Evolutionary conservation across 2,113 vertebrate species (phyloP).

Genomic region (Hippocampus barbouri): DNA sequence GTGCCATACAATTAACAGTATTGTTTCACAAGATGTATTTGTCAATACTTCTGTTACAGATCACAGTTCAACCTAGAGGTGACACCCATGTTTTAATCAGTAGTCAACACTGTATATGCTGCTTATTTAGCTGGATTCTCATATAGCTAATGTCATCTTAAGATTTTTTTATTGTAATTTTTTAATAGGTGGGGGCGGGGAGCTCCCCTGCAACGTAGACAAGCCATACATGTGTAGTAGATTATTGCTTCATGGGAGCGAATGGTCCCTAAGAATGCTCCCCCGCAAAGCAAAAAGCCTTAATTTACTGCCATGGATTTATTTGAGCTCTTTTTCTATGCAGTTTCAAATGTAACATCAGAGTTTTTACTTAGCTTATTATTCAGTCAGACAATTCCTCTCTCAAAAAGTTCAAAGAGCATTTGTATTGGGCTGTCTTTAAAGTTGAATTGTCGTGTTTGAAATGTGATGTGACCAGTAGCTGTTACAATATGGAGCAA

Average conservation of each 20-base stretch:
- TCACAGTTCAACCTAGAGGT: too few relatives aligned
- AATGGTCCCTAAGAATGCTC: background rate
- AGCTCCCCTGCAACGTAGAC: background rate
- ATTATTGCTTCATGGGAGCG: background rate
- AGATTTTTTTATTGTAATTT: too few relatives aligned
- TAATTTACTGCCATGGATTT: conserved; percentile 36
- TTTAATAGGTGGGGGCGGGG: background rate
- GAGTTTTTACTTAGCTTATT: background rate
- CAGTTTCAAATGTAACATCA: conserved; percentile 3
- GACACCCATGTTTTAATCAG: too few relatives aligned
- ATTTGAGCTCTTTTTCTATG: conserved; percentile 34
- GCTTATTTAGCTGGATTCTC: background rate
- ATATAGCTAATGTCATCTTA: background rate
- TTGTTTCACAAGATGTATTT: too few relatives aligned
- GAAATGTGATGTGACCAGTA: background rate
- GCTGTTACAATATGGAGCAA: background rate
- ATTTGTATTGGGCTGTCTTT: background rate
- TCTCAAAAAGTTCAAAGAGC: background rate
- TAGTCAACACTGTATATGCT: too few relatives aligned
- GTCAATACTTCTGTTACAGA: too few relatives aligned
- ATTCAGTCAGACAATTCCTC: background rate
- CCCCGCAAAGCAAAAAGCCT: conserved; percentile 43
- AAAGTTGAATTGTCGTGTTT: background rate
- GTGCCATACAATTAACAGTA: background rate
- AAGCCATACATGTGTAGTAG: background rate